A percentile compares a stretch with the other conserved stretches of the same genome.
These are phyloP conservation scores for Drosophila parabipectinata DNA, from an alignment of 1,140 invertebrate species.

Conservation along the genomic window DNA sequence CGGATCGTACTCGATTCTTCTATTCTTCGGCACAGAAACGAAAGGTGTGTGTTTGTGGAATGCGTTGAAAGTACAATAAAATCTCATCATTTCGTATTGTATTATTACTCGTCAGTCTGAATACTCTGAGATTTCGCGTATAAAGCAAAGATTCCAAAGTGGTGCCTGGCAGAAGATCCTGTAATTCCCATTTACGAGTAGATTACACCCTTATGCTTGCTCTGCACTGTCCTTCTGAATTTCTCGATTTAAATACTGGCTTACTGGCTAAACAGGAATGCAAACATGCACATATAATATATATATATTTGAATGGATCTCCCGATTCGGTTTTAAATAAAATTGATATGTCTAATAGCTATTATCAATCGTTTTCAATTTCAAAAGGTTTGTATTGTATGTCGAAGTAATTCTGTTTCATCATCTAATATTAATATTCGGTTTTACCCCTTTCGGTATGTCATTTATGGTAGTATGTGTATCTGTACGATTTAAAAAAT, in stretches of 20 bases:
- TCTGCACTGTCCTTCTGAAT: conserved; percentile 10
- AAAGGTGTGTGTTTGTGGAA: conserved; percentile 13
- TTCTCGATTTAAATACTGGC: conserved; percentile 50
- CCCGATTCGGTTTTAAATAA: conserved; percentile 58
- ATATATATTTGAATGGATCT: conserved; percentile 29
- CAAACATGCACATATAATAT: conserved; percentile 47
- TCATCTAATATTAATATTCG: conserved; percentile 29
- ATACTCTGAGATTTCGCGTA: conserved; percentile 44
- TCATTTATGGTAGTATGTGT: conserved; percentile 42
- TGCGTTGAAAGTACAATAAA: conserved; percentile 4
- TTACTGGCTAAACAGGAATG: conserved; percentile 70
- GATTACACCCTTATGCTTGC: conserved; percentile 19
- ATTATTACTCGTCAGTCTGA: conserved; percentile 53
- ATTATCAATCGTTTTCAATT: conserved; percentile 84
- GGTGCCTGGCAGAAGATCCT: conserved; percentile 31
- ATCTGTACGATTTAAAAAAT: conserved; percentile 48
- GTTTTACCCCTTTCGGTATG: conserved; percentile 19
- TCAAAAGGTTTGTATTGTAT: conserved; percentile 72
- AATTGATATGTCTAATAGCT: conserved; percentile 84
- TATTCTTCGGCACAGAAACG: conserved; percentile 26
- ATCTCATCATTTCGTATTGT: conserved; percentile 39
- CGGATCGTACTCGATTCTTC: conserved; percentile 27
- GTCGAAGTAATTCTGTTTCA: conserved; percentile 67
- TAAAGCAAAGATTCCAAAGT: conserved; percentile 38
- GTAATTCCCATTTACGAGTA: conserved; percentile 13